Evolutionary conservation across 1,140 invertebrate species (phyloP).

Genomic region (Dendrolimus kikuchii): DNA sequence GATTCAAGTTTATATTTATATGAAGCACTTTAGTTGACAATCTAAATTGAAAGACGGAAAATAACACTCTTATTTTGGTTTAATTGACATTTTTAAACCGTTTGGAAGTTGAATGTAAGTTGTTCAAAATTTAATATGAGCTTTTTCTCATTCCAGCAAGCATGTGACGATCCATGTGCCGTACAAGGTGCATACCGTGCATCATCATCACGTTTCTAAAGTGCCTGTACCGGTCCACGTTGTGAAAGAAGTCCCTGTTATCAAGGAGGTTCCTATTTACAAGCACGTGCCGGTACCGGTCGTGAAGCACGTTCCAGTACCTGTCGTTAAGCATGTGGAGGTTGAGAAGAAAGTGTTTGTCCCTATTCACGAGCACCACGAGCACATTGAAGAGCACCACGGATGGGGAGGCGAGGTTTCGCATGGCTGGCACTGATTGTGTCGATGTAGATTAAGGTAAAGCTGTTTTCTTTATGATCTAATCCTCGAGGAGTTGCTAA

Average conservation of each 20-base stretch:
- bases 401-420: conserved; percentile 64
- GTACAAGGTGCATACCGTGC: conserved; percentile 76
- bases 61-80: no score
- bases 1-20: no score
- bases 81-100: no score
- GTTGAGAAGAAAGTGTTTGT: conserved; percentile 61
- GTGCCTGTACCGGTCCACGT: conserved; percentile 67
- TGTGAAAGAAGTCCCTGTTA: conserved; percentile 42
- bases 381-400: conserved; percentile 37
- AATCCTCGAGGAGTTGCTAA: no score
- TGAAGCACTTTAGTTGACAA: no score
- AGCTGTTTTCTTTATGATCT: no score
- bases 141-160: conserved; percentile 46
- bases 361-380: conserved; percentile 39
- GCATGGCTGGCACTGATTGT: conserved; percentile 63
- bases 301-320: conserved; percentile 48
- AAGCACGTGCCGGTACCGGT: conserved; percentile 54
- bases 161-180: conserved; percentile 76
- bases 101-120: no score
- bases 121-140: no score
- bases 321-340: conserved; percentile 58
- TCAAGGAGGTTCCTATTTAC: conserved; percentile 55
- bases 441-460: conserved; percentile 39
- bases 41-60: no score
- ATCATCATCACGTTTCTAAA: conserved; percentile 76